Conservation (phyloP, 2,113 vertebrate genomes). For the Eolophus roseicapilla region DNA sequence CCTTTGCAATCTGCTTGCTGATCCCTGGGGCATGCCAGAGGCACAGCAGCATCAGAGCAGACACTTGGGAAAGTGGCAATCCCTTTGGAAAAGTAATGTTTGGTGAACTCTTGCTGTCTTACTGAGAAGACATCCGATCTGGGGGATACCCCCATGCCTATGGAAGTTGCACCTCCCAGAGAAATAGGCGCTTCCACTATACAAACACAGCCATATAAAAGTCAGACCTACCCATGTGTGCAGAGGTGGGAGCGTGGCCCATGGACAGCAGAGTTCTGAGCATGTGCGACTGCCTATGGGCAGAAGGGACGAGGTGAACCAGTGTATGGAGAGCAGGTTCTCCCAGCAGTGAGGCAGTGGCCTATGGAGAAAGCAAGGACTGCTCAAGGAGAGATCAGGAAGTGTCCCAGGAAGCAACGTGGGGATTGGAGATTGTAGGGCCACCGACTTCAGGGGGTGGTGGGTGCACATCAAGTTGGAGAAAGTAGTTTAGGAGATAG, state of each 20-base stretch:
- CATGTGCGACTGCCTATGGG: background rate
- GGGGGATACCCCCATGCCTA: too few relatives aligned
- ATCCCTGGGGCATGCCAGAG: background rate
- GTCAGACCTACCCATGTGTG: fast-evolving
- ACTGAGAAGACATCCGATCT: background rate
- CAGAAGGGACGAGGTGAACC: background rate
- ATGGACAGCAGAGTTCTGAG: fast-evolving
- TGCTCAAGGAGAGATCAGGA: background rate
- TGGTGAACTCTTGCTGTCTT: background rate
- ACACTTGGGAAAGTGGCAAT: background rate
- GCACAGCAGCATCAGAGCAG: fast-evolving
- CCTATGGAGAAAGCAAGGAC: background rate
- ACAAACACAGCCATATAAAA: background rate
- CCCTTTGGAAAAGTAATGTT: background rate
- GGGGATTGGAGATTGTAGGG: background rate
- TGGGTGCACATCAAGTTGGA: background rate
- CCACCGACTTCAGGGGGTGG: fast-evolving
- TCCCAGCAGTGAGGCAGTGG: background rate
- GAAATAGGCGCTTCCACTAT: background rate
- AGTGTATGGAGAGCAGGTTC: background rate
- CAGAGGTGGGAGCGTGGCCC: background rate
- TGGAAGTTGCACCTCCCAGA: background rate
- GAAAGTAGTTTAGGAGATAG: background rate
- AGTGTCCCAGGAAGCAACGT: background rate
- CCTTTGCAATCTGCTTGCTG: background rate